A percentile compares a stretch with the other conserved stretches of the same genome.
Conservation (phyloP, 2,113 vertebrate species). For the Entelurus aequoreus region DNA sequence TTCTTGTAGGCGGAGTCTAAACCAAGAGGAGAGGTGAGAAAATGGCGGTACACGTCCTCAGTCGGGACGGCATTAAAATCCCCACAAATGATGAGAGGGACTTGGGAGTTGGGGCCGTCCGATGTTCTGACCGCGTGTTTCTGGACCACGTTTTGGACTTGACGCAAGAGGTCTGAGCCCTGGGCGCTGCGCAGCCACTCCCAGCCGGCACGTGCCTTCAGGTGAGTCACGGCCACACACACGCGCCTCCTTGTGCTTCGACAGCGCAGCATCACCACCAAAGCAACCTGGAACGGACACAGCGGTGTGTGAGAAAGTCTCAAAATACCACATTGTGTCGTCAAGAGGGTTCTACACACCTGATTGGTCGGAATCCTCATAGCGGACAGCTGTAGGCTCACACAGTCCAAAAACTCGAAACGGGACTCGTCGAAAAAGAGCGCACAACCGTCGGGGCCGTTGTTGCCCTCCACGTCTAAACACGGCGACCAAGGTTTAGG, state of each 20-base stretch:
- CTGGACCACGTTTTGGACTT: constrained; percentile 76
- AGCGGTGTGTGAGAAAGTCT: not conserved
- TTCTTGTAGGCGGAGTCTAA: constrained; percentile 90
- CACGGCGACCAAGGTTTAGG: constrained; percentile 93
- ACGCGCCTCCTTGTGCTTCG: constrained; percentile 65
- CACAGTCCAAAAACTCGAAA: constrained; percentile 75
- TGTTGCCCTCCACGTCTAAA: constrained; percentile 86
- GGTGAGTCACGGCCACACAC: constrained; percentile 86
- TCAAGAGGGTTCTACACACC: constrained; percentile 22
- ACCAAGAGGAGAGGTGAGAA: constrained; percentile 81
- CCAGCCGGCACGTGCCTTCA: constrained; percentile 91
- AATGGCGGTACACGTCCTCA: constrained; percentile 88
- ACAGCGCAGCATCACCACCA: constrained; percentile 82
- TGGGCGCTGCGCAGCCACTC: constrained; percentile 89
- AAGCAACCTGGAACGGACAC: constrained; percentile 71
- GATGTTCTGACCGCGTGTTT: constrained; percentile 18
- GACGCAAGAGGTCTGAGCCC: constrained; percentile 85
- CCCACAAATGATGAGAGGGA: constrained; percentile 85
- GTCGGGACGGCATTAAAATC: constrained; percentile 91
- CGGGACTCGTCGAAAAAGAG: constrained; percentile 84
- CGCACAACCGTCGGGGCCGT: constrained; percentile 92
- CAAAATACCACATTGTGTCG: not conserved
- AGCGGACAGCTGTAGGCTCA: constrained; percentile 78
- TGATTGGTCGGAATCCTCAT: constrained; percentile 92
- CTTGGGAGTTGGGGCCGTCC: not conserved